Conservation (phyloP, 2,113 vertebrate species). For the Caloenas nicobarica region DNA sequence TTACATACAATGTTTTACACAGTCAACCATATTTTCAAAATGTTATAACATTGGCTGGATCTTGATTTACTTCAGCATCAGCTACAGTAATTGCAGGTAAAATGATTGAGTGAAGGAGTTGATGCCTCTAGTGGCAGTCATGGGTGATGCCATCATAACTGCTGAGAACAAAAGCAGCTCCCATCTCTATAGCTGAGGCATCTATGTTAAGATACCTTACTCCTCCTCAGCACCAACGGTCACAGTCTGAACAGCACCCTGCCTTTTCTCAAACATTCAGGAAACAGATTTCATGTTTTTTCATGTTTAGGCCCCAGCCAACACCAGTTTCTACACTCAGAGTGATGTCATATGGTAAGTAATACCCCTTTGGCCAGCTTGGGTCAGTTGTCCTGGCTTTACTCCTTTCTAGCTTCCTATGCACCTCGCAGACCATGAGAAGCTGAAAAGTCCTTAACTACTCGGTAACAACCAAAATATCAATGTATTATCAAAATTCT, state of each 20-base stretch:
- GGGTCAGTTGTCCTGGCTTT: no score
- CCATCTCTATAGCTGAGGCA: background rate
- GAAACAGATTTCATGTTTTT: background rate
- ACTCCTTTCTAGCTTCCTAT: no score
- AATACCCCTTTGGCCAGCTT: no score
- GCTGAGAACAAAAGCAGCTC: background rate
- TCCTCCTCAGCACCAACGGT: background rate
- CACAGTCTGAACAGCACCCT: background rate
- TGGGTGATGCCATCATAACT: background rate
- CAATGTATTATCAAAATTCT: no score
- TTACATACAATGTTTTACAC: background rate
- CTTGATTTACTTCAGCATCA: background rate
- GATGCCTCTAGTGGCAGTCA: background rate
- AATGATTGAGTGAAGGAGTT: fast-evolving
- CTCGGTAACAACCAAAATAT: no score
- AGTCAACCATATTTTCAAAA: background rate
- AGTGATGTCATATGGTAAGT: no score
- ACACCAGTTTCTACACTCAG: no score
- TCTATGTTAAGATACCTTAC: no score
- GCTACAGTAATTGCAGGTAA: background rate
- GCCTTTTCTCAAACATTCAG: background rate
- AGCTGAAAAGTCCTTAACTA: no score
- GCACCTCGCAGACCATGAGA: no score
- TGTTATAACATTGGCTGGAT: background rate
- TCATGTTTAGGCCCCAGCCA: no score